Evolutionary conservation across 2,888 invertebrate species (phyloP), one percentile per base, ranked within the genome.

Genomic region (Diplolepis rosae): DNA sequence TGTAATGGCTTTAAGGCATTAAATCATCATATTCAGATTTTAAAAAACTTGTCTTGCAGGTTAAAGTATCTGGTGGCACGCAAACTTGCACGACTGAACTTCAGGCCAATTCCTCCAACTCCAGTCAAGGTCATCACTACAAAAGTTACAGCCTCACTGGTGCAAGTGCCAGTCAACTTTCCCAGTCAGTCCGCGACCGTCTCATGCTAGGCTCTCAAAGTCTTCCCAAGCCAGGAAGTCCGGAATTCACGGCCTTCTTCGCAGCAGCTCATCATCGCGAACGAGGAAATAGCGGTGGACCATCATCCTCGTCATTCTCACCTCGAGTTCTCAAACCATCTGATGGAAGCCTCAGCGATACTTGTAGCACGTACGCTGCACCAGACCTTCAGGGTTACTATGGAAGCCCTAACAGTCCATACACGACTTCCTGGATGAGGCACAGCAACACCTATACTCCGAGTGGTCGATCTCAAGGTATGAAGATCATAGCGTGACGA

Each of bases 21-120:
- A 35, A 15, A 22, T 61, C 4, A 13, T 42, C n/a, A 13, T 42
- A n/a, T n/a, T 4, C 39, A 45, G 42, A 5, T 7, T 18, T 18
- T 22, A 45, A 48, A 42, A 69, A n/a, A 45, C 52, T 50, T 68
- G 28, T 32, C 9, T 75, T 80, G 5, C 68, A 90, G 89, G 89
- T 96, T 35, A 96, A 96, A 90, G 95, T 96, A 28, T 95, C 96
- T 5, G 96, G 96, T 13, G 96, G 96, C 30, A 96, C 96, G 0
- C 96, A 97, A 88, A 96, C 96, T 5, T 94, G 95, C 82, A 94
- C 94, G 39, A 94, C 94, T 81, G 95, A 95, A 83, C 90, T 94
- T 42, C 93, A 93, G 88, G 93, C 87, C 0, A 88, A 86, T 77
- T 85, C 85, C 4, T 81, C 84, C 28, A 77, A 78, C 5, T 81